Conservation (phyloP, 2,888 invertebrate genomes). For the Alentia gelatinosa region DNA sequence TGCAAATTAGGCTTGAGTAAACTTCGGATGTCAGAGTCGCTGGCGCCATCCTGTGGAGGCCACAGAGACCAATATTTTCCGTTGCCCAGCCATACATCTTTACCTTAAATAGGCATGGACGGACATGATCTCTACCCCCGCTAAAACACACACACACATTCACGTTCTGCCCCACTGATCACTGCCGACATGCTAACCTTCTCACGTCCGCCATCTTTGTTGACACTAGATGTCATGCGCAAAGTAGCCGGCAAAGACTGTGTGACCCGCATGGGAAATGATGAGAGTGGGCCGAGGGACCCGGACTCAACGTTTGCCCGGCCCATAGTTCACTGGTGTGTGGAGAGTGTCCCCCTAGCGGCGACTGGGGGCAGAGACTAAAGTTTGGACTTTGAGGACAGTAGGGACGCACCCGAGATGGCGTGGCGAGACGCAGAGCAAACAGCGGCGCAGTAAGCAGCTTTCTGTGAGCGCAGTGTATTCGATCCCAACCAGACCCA, state of each 20-base stretch:
- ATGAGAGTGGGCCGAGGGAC: background rate
- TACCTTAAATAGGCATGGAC: too few relatives aligned
- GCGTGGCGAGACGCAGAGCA: background rate
- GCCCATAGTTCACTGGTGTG: background rate
- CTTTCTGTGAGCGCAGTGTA: background rate
- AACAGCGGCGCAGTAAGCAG: background rate
- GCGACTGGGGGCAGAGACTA: background rate
- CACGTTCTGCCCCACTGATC: background rate
- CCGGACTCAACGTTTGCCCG: background rate
- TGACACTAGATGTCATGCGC: slow-evolving; percentile 20
- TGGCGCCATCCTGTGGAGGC: too few relatives aligned
- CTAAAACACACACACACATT: too few relatives aligned
- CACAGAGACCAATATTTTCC: too few relatives aligned
- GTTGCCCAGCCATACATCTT: too few relatives aligned
- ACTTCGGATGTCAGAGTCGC: too few relatives aligned
- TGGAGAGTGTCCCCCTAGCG: background rate
- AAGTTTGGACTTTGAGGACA: background rate
- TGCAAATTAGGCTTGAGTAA: too few relatives aligned
- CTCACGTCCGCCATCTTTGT: background rate
- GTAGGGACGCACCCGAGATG: background rate
- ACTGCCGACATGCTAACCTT: background rate
- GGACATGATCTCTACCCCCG: too few relatives aligned
- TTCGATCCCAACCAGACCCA: background rate
- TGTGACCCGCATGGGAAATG: slow-evolving; percentile 35
- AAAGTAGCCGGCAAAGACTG: background rate